Conservation (phyloP, 1,140 invertebrate genomes). For the Odontomachus brunneus region DNA sequence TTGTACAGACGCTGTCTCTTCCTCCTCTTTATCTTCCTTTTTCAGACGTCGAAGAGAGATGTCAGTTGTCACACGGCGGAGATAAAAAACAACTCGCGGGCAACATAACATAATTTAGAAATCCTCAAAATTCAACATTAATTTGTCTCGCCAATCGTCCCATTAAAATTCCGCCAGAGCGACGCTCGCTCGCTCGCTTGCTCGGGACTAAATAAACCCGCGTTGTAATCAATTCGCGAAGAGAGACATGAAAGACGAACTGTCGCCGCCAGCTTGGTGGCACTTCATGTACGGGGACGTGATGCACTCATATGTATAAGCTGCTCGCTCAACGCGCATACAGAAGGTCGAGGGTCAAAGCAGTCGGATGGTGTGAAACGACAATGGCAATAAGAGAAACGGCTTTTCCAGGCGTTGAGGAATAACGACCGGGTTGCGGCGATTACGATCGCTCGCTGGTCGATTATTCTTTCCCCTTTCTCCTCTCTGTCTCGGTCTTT, state of each 20-base stretch:
- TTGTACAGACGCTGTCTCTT: too few species aligned
- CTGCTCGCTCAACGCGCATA: constrained; percentile 8
- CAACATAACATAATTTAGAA: too few species aligned
- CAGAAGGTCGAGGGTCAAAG: constrained; percentile 55
- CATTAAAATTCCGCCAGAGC: too few species aligned
- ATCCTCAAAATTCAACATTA: too few species aligned
- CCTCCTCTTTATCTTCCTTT: too few species aligned
- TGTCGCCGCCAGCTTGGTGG: constrained; percentile 20
- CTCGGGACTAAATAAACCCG: constrained; percentile 10
- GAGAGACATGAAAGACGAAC: not conserved
- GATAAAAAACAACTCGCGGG: too few species aligned
- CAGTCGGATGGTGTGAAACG: constrained; percentile 56
- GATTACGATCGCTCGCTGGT: constrained; percentile 42
- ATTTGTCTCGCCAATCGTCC: too few species aligned
- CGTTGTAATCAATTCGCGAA: not conserved
- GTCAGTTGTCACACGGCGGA: too few species aligned
- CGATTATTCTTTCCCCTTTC: constrained; percentile 11
- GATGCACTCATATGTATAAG: constrained; percentile 31
- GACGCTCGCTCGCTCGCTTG: not conserved
- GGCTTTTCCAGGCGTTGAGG: constrained; percentile 44
- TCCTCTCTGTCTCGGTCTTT: not conserved
- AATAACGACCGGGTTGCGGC: constrained; percentile 33
- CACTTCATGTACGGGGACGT: not conserved
- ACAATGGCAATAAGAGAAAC: constrained; percentile 61
- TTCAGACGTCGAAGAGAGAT: not conserved